phyloP scores from a whole-genome alignment of 2,888 invertebrate species.

The Brachylomia viminalis region DNA sequence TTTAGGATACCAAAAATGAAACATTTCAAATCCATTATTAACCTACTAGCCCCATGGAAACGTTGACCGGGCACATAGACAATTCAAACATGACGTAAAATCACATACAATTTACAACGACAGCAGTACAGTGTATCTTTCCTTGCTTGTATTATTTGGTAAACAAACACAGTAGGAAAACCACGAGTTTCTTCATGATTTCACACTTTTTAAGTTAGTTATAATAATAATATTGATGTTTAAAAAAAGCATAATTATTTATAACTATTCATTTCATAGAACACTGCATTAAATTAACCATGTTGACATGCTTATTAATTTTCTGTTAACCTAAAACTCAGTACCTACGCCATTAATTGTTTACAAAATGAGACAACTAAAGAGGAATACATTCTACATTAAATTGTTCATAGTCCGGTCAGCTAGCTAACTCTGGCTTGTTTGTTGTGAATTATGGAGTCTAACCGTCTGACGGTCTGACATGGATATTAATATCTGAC shows the following conservation, averaged over 20 bases:
- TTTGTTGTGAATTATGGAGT: slow-evolving; percentile 40
- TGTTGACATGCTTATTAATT: too few relatives aligned
- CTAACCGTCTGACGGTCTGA: background rate
- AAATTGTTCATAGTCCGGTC: slow-evolving; percentile 37
- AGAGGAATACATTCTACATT: slow-evolving; percentile 21
- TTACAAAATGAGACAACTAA: background rate
- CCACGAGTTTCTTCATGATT: background rate
- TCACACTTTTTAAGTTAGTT: too few relatives aligned
- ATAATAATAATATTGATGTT: too few relatives aligned
- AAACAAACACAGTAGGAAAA: background rate
- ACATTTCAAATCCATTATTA: background rate
- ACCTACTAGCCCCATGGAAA: background rate
- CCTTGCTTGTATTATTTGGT: background rate
- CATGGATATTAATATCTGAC: background rate
- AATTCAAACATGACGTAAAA: background rate
- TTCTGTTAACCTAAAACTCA: too few relatives aligned
- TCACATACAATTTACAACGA: background rate
- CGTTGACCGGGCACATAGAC: background rate
- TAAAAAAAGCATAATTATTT: too few relatives aligned
- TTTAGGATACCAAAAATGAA: background rate
- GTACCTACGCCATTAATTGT: background rate
- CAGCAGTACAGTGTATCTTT: background rate
- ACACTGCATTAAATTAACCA: too few relatives aligned
- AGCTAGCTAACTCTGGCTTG: slow-evolving; percentile 34
- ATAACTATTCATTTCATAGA: too few relatives aligned